Conservation (phyloP, 2,888 invertebrate species). For the Nemotelus pantherinus region DNA sequence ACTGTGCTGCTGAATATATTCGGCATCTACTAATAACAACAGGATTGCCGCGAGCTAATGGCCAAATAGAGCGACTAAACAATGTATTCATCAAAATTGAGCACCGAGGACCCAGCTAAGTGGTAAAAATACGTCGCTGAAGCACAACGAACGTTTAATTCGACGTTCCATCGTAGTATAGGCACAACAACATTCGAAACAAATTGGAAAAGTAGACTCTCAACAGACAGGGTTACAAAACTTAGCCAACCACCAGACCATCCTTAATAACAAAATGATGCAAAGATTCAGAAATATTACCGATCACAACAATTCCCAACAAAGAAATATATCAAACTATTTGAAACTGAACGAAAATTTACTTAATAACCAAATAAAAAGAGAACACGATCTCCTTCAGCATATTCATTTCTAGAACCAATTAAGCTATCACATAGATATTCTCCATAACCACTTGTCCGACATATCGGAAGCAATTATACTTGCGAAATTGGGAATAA, state of each 20-base stretch:
- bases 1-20: no score
- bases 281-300: conserved; percentile 41
- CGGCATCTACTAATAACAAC: no score
- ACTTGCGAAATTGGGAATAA: conserved; percentile 41
- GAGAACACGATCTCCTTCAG: background rate
- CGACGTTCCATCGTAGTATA: no score
- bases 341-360: background rate
- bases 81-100: no score
- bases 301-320: conserved; percentile 38
- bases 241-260: conserved; percentile 1
- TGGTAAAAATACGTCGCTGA: no score
- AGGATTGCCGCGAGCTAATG: no score
- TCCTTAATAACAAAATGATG: conserved; percentile 40
- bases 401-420: conserved; percentile 33
- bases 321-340: conserved; percentile 29
- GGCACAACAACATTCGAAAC: no score
- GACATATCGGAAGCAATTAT: conserved; percentile 43
- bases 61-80: no score
- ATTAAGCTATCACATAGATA: conserved; percentile 36
- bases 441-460: conserved; percentile 35
- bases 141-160: no score
- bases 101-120: no score
- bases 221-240: conserved; percentile 7
- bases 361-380: conserved; percentile 22
- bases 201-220: conserved; percentile 7